Percentiles rank a stretch among this genome's conserved stretches.
Conservation (phyloP, 1,140 invertebrate species). For the Sitobion miscanthi region DNA sequence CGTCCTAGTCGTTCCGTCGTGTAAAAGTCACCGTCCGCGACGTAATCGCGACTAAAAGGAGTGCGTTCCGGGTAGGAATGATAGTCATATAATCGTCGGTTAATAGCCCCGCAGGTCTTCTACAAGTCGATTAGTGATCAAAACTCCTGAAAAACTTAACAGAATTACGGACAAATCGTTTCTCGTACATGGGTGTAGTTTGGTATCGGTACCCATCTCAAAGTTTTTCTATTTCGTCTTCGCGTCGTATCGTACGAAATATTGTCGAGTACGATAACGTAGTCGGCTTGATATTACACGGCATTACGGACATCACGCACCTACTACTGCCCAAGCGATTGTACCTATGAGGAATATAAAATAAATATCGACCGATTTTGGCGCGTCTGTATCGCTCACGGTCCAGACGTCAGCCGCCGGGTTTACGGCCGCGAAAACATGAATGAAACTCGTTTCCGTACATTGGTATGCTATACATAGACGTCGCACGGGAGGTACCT, state of each 20-base stretch:
- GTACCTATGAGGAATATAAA: neutral
- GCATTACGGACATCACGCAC: neutral
- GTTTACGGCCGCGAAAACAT: constrained; percentile 6
- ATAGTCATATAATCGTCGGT: neutral
- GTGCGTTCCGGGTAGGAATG: too few species aligned
- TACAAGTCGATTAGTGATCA: neutral
- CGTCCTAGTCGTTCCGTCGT: neutral
- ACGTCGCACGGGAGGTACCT: neutral
- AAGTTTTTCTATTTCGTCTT: neutral
- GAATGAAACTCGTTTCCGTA: constrained; percentile 13
- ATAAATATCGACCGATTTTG: neutral
- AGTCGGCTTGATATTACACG: too few species aligned
- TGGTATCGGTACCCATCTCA: too few species aligned
- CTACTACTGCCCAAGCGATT: neutral
- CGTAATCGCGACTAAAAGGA: neutral
- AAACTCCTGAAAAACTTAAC: neutral
- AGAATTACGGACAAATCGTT: neutral
- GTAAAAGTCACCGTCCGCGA: neutral
- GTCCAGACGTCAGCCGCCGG: neutral
- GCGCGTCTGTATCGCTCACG: neutral
- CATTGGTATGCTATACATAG: neutral
- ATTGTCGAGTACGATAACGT: too few species aligned
- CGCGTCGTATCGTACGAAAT: too few species aligned
- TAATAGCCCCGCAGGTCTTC: neutral
- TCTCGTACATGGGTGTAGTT: too few species aligned